Percentiles rank a stretch among this genome's conserved stretches.
These are phyloP conservation scores for Bemisia tabaci DNA, from an alignment of 1,140 invertebrate species.

Conservation along the genomic window DNA sequence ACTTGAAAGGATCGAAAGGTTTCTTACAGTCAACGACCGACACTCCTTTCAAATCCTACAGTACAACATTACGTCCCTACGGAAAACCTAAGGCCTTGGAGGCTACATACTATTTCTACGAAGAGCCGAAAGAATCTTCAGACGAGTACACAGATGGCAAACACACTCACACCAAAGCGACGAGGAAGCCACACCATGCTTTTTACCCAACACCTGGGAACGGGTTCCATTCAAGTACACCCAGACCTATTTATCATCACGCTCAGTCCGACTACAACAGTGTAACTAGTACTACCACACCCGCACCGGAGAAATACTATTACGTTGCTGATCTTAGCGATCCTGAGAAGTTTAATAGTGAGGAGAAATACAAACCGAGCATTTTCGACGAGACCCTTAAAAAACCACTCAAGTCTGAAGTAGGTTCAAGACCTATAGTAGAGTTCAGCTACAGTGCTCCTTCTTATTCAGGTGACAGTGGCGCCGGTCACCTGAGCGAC, in stretches of 20 bases:
- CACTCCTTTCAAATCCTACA: neutral
- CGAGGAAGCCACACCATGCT: neutral
- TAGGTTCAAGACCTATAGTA: constrained; percentile 20
- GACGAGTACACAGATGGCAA: neutral
- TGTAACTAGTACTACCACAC: neutral
- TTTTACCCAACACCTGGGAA: neutral
- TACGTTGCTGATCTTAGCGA: constrained; percentile 1
- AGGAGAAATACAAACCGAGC: constrained; percentile 5
- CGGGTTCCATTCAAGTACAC: neutral
- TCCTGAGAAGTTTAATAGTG: constrained; percentile 6
- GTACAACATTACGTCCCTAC: neutral
- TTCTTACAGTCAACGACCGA: constrained; percentile 1
- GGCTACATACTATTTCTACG: constrained; percentile 26
- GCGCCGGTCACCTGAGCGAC: neutral
- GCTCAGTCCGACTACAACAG: neutral
- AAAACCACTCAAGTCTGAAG: neutral
- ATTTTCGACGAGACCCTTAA: neutral
- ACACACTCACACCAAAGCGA: neutral
- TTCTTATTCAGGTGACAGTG: constrained; percentile 13
- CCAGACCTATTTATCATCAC: neutral
- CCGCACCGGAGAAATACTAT: constrained; percentile 3
- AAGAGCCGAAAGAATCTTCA: constrained; percentile 20
- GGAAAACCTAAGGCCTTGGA: constrained; percentile 14
- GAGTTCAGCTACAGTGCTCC: constrained; percentile 25
- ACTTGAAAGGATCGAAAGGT: neutral